A percentile compares a stretch with the other conserved stretches of the same genome.
Conservation (phyloP, 2,797 vertebrate species). For the Morus bassanus region DNA sequence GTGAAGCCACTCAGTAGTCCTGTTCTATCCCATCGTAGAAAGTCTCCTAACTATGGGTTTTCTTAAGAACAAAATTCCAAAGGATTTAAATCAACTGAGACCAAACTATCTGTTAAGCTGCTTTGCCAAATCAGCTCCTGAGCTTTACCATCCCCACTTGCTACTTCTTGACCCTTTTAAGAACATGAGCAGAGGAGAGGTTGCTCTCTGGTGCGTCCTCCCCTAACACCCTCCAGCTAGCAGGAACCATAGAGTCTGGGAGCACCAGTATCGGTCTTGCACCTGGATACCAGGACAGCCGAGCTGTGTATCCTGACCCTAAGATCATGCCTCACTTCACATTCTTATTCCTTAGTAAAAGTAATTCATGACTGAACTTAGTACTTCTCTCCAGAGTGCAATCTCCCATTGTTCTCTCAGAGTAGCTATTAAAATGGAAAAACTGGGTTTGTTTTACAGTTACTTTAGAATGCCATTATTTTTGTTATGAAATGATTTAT, state of each 20-base stretch:
- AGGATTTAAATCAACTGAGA: neutral
- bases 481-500: neutral
- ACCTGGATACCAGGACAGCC: neutral
- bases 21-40: neutral
- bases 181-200: neutral
- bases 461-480: neutral
- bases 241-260: neutral
- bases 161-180: neutral
- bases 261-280: accelerated
- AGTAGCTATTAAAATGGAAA: neutral
- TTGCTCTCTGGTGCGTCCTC: neutral
- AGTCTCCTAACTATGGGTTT: neutral
- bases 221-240: neutral
- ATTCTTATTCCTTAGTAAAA: neutral
- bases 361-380: neutral
- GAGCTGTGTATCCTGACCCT: neutral
- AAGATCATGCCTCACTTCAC: neutral
- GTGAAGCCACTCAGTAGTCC: neutral
- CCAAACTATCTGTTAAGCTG: neutral
- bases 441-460: neutral
- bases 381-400: neutral
- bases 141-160: neutral
- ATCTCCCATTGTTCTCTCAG: neutral
- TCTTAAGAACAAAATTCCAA: neutral
- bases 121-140: neutral